These are phyloP conservation scores for Drosophila lacertosa DNA, from an alignment of 1,140 invertebrate genomes.

Conservation along the genomic window DNA sequence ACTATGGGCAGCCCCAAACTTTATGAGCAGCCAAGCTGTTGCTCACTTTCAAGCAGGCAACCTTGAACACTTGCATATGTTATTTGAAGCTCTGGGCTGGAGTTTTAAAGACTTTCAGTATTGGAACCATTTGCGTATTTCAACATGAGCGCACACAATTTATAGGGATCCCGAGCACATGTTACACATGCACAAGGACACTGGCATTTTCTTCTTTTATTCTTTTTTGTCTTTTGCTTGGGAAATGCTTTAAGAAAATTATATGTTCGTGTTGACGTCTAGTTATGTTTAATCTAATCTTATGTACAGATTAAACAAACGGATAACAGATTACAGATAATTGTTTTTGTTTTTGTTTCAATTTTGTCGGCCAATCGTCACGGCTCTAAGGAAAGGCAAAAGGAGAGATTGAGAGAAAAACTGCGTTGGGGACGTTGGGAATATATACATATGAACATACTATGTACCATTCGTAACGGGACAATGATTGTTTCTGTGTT, in stretches of 20 bases:
- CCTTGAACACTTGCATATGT: neutral
- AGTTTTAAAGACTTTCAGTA: neutral
- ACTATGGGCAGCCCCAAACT: neutral
- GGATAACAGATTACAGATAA: no score
- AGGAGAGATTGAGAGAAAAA: neutral
- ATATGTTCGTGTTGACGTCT: neutral
- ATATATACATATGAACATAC: no score
- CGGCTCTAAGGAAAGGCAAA: no score
- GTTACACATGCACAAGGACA: neutral
- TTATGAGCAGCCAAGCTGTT: constrained; percentile 4
- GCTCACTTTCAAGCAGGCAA: neutral
- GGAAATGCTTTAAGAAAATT: neutral
- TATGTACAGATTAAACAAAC: no score
- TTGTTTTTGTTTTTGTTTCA: no score
- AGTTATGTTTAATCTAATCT: no score
- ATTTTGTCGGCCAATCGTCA: no score
- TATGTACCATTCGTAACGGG: constrained; percentile 3
- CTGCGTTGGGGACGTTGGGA: neutral
- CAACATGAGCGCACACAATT: constrained; percentile 14
- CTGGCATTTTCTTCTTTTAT: neutral
- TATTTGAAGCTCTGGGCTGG: neutral
- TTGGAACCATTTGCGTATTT: constrained; percentile 8
- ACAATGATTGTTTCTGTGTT: constrained; percentile 48
- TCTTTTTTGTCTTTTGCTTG: neutral
- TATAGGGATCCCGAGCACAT: neutral